Conservation (phyloP, 2,113 vertebrate species). For the Herpailurus yagouaroundi region DNA sequence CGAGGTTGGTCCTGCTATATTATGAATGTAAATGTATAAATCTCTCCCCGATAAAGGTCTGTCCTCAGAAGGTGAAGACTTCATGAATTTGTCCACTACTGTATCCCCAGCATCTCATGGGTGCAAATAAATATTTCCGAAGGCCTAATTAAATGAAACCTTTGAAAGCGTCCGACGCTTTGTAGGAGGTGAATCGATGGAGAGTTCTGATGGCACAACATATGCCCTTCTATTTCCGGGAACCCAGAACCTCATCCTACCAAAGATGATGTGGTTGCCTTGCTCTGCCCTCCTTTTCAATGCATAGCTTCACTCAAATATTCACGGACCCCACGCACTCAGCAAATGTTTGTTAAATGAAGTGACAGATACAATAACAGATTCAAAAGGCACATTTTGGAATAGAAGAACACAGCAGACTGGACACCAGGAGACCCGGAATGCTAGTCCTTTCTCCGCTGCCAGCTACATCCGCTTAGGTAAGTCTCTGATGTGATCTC, state of each 20-base stretch:
- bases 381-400: not conserved
- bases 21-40: too few species aligned
- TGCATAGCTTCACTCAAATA: not conserved
- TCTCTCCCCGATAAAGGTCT: not conserved
- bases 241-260: not conserved
- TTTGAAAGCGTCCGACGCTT: not conserved
- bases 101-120: not conserved
- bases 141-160: not conserved
- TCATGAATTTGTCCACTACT: not conserved
- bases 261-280: not conserved
- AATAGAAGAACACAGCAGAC: not conserved
- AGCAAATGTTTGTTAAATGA: not conserved
- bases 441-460: not conserved
- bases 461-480: not conserved
- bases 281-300: not conserved
- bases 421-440: not conserved
- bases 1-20: too few species aligned
- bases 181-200: not conserved
- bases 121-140: not conserved
- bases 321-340: not conserved
- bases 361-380: not conserved
- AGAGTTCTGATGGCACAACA: not conserved
- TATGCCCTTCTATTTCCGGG: accelerated
- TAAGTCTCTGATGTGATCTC: not conserved
- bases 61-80: not conserved